Base-by-base conservation (phyloP, 2,888 invertebrate species). In the Andricus quercusramuli region DNA sequence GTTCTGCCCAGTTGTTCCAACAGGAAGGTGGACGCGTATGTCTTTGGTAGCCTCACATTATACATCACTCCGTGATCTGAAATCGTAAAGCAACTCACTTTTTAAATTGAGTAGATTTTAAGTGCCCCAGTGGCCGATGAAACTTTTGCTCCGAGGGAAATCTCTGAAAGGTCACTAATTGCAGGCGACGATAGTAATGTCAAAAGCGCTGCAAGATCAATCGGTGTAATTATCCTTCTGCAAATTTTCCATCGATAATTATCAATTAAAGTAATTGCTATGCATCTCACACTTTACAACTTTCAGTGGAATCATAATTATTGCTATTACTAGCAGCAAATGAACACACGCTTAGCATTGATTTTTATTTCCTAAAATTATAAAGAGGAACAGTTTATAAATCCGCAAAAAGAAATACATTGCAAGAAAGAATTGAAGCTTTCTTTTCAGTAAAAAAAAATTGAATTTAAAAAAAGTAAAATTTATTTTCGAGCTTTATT, bases 11-110 rank as follows among this genome's bases (percentile, higher is more conserved):
- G 62, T 25, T 22, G 22, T 11, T 82, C 84, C 80, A 79, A 84
- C 84, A 78, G 78, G 81, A 84, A 37, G 44, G 32, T 76, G 56
- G 9, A 59, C 56, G 20, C n/a, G 9, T n/a, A 59, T 22, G 56
- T 59, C 56, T 59, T 59, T 59, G 9, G 56, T 59, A 59, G 9
- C n/a, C 56, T 59, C 8, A 59, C 22, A 59, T 59, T 59, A 59
- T 59, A 59, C n/a, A 59, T 62, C 56, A 62, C 13, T 25, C n/a
- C 1, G 25, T 62, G 25, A 62, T 62, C 25, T 62, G 25, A 62
- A 62, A 15, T 62, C 62, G 62, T 62, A 62, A 62, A 25, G 62
- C 25, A 1, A 22, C 5, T 62, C 59, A 62, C 9, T 62, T 62
- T 62, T 62, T 62, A 62, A 22, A 62, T 62, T 62, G 59, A 62